These are phyloP conservation scores for Eulacestoma nigropectus DNA, from an alignment of 2,113 vertebrate genomes.

Conservation along the genomic window DNA sequence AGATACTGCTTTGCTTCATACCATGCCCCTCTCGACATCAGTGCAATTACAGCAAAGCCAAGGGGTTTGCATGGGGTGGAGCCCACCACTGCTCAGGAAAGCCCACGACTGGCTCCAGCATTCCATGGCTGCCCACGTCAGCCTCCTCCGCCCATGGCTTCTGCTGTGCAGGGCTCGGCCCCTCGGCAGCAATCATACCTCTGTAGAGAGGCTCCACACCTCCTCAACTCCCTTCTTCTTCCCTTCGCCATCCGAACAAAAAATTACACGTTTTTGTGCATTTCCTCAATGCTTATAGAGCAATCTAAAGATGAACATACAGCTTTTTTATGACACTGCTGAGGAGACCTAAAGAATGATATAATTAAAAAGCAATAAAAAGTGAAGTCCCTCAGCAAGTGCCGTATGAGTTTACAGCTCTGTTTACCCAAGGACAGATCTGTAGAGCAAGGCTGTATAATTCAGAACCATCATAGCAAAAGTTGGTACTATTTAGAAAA, in stretches of 20 bases:
- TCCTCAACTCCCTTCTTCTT: neutral
- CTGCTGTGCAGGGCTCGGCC: neutral
- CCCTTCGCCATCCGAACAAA: neutral
- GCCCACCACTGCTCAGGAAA: neutral
- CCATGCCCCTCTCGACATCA: neutral
- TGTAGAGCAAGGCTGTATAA: neutral
- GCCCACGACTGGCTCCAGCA: fast-evolving
- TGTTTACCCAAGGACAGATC: neutral
- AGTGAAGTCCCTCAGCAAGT: neutral
- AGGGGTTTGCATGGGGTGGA: neutral
- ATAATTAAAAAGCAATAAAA: neutral
- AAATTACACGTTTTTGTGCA: fast-evolving
- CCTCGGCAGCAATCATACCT: neutral
- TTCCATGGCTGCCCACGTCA: fast-evolving
- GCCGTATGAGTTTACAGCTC: neutral
- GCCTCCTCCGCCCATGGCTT: neutral
- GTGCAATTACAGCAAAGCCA: neutral
- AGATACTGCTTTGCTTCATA: neutral
- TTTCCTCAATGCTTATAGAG: neutral
- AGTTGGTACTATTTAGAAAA: neutral
- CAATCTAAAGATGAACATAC: neutral
- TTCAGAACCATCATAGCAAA: neutral
- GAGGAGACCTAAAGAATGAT: neutral
- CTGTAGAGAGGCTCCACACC: neutral
- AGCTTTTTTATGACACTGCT: neutral